A percentile compares a stretch with the other conserved stretches of the same genome.
phyloP scores from a whole-genome alignment of 2,888 invertebrate species.

The Coelinius sp. region DNA sequence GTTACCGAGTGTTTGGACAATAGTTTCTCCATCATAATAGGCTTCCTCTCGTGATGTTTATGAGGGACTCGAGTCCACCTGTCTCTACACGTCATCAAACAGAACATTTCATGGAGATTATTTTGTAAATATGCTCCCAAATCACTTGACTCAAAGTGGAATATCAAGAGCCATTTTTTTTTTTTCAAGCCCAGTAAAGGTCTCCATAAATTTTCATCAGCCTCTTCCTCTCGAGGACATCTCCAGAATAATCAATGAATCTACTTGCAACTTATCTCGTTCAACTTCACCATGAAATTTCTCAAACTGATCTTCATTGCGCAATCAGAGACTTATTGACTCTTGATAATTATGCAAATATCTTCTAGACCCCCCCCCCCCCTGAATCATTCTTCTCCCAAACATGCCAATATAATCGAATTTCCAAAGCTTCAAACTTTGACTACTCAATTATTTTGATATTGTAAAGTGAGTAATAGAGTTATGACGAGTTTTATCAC shows the following conservation, averaged over 20 bases:
- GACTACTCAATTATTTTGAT: neutral
- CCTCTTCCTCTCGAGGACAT: neutral
- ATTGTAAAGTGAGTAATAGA: too few species aligned
- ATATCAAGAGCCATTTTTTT: too few species aligned
- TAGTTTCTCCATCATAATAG: neutral
- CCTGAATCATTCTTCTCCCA: neutral
- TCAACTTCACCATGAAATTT: neutral
- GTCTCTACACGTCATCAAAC: neutral
- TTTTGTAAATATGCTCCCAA: too few species aligned
- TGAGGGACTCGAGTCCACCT: neutral
- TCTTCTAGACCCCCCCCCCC: too few species aligned
- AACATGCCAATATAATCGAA: neutral
- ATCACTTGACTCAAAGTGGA: too few species aligned
- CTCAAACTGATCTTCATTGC: neutral
- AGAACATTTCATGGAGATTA: too few species aligned
- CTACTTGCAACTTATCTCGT: neutral
- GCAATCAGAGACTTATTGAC: neutral
- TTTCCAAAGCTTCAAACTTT: neutral
- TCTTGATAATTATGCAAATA: neutral
- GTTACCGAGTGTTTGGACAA: conserved; percentile 23
- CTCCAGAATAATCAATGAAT: neutral
- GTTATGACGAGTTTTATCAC: too few species aligned
- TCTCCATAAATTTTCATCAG: too few species aligned
- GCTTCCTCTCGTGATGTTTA: neutral
- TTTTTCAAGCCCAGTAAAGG: too few species aligned